Evolutionary conservation across 2,113 vertebrate species (phyloP), one percentile per base, ranked within the genome.

Genomic region (Pangasianodon gigas): DNA sequence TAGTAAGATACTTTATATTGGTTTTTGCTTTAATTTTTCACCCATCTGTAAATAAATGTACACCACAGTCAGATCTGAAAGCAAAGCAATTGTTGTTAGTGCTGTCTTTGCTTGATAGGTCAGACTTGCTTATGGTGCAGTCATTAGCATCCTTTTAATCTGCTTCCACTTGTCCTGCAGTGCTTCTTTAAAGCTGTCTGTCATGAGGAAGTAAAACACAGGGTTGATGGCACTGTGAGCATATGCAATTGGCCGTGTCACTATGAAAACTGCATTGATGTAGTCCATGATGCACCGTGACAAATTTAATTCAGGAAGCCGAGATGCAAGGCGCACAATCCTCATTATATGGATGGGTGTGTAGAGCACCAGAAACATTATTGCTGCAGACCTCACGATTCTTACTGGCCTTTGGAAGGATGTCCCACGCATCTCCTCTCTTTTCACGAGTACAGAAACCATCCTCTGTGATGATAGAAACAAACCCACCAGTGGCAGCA

Each of bases 311-410:
- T 74, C 87, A 0, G 48, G 1, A 0, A 95, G 80, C 0, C 82
- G 92, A 0, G 96, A 96, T 0, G 94, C 96, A 0, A 98, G 93
- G 0, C 96, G 92, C 46, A 98, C 77, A 0, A 97, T 99, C 90
- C 98, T 95, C 96, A 99, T 95, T 7, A 99, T 0, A 4, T 99
- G 98, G 67, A 98, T 98, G 2, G 98, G 98, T 0, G 97, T 96
- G 11, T 98, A 98, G 19, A 99, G 94, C 58, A 97, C 2, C 0
- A 96, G 94, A 93, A 99, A 98, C 93, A 96, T 95, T 0, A 84
- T 92, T 10, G 97, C 88, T 0, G 96, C 95, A 46, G 95, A 91
- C 32, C 93, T 56, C 0, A 96, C 94, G 0, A 98, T 88, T 1
- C 88, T 89, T 0, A 97, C 95, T 1, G 98, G 96, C 62, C 95